Base-by-base conservation (phyloP, 2,888 invertebrate species). In the Lochmaea capreae region DNA sequence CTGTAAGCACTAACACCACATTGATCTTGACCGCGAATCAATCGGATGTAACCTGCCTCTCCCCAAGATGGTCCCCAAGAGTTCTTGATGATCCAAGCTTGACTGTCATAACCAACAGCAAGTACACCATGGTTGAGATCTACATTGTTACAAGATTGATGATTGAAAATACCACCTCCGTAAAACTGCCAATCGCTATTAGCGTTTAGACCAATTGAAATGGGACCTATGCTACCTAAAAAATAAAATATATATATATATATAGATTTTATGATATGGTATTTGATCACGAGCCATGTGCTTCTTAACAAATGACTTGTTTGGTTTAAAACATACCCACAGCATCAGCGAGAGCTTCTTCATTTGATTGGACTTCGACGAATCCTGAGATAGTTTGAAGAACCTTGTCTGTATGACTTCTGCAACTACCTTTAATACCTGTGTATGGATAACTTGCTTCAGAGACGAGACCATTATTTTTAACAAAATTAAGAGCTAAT, bases 141-240 rank as follows among this genome's bases (percentile, higher is more conserved):
- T 75, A 89, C 87, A 49, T 87, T 83, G 1, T 89, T 81, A 79
- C 91, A 91, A 88, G 97, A 97, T 59, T 90, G 86, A 62, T 91
- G 90, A 79, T 95, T 95, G 88, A 95, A 97, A 71, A 97, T 91
- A 65, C 94, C 94, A 79, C 89, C 88, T 11, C 90, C 89, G 88
- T 96, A 96, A 85, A 94, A 92, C 87, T 96, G 95, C 91, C 96
- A 95, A 79, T 87, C 4, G 6, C 1, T 87, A 9, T 73, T 77
- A 74, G 96, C 97, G 89, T 97, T 96, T 84, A 97, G 95, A 81
- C 95, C 96, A 67, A 95, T 93, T 16, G 95, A 90, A 54, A 96
- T 89, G 14, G 97, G 97, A 1, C 97, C 97, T 77, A 93, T 87
- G 0, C 93, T 93, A 71, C 95, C 95, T 67, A 8, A 33, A 33